Evolutionary conservation across 2,113 vertebrate species (phyloP), one percentile per base, ranked within the genome.

Genomic region (Strigops habroptila): DNA sequence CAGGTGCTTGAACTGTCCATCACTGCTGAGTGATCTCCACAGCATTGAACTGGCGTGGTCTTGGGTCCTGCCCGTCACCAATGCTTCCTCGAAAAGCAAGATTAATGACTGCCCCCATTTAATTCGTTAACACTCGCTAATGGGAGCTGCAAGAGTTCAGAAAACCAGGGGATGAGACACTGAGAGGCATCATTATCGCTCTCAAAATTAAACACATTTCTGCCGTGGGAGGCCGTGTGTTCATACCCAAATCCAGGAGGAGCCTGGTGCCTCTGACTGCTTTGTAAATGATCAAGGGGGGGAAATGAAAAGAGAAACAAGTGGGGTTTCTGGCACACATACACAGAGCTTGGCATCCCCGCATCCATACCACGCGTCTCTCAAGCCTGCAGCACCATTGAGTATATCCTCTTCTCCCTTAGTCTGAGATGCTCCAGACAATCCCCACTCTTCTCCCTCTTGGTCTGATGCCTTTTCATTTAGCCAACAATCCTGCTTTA

Each of bases 171-270:
- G 62, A 53, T 77, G 25, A 83, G 86, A 6, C 33, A 70, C 80
- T 73, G 49, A 83, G 37, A 95, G 48, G 74, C 43, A 39, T 48
- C 57, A 46, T 93, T 74, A 81, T 28, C 16, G 27, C 23, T 16
- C 82, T 84, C 52, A 79, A 74, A 83, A 92, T 77, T 55, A 80
- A 95, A 81, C 78, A 51, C 52, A 51, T 82, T 37, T 86, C 91
- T 82, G 78, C 65, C 2, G 35, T 9, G 33, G 41, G 59, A 78
- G 74, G 51, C 51, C 2, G 0, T 30, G 39, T 7, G 13, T 53
- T 77, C 9, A 10, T 43, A 49, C 75, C 43, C 35, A 60, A 77
- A 69, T 30, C 69, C 37, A 51, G 63, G 69, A 88, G 90, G 86
- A 90, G 46, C 52, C 9, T 12, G 21, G 30, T 8, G 35, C 17